Conservation (phyloP, 2,113 vertebrate genomes). For the Ptychochromis oligacanthus region DNA sequence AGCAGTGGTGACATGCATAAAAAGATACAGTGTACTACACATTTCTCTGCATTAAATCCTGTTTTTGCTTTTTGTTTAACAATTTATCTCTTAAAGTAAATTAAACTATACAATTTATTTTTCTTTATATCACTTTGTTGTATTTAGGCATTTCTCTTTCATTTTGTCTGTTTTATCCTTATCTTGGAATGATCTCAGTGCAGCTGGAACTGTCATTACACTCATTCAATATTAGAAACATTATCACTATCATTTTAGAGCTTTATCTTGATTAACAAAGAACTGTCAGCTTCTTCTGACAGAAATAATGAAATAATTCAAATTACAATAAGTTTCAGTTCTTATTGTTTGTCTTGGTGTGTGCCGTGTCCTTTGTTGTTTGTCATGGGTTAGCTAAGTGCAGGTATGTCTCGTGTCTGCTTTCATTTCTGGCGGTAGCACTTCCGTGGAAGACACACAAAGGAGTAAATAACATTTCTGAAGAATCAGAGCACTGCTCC, state of each 20-base stretch:
- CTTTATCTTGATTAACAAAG: neutral
- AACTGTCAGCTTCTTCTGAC: rapidly evolving
- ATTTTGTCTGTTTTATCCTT: neutral
- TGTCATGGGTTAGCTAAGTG: rapidly evolving
- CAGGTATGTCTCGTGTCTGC: neutral
- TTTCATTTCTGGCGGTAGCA: neutral
- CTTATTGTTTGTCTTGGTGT: neutral
- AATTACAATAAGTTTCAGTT: neutral
- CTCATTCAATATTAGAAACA: neutral
- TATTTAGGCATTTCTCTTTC: neutral
- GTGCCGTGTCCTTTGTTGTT: rapidly evolving
- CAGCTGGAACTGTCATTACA: neutral
- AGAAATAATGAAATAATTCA: rapidly evolving
- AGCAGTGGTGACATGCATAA: neutral
- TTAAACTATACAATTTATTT: neutral
- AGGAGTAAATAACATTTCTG: rapidly evolving
- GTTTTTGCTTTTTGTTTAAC: neutral
- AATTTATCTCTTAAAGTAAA: neutral
- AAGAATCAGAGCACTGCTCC: neutral
- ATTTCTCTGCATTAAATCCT: neutral
- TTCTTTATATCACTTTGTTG: rapidly evolving
- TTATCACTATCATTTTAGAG: neutral
- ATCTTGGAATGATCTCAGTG: neutral
- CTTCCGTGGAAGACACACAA: neutral
- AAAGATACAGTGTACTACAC: neutral